Percentiles rank a stretch among this genome's conserved stretches.
Conservation (phyloP, 1,140 invertebrate genomes). For the Diprion similis region DNA sequence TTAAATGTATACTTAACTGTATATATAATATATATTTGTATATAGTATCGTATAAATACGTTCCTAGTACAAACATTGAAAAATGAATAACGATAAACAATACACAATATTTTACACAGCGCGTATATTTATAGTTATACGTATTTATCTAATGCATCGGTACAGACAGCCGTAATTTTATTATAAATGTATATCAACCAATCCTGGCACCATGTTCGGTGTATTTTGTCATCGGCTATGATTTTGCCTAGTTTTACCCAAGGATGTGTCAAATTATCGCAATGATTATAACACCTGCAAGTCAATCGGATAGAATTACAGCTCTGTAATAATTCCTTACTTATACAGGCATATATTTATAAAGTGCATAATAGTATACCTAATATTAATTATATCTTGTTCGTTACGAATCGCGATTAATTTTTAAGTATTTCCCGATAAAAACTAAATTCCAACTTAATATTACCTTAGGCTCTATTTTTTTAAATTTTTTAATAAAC, state of each 20-base stretch:
- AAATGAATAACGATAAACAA: conserved; percentile 52
- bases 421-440: background rate
- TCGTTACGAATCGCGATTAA: background rate
- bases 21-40: background rate
- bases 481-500: background rate
- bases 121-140: background rate
- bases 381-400: too few species aligned
- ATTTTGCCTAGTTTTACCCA: too few species aligned
- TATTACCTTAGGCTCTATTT: background rate
- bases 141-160: background rate
- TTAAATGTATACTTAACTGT: background rate
- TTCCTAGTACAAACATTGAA: conserved; percentile 48
- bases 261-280: too few species aligned
- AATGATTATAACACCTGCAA: background rate
- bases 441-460: background rate
- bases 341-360: background rate
- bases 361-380: background rate
- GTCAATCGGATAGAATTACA: background rate
- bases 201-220: background rate
- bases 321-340: background rate
- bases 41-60: conserved; percentile 44
- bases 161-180: background rate
- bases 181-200: background rate
- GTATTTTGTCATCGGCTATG: background rate
- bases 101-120: conserved; percentile 55